phyloP scores from a whole-genome alignment of 2,888 invertebrate genomes.

The Pharmacophagus antenor region DNA sequence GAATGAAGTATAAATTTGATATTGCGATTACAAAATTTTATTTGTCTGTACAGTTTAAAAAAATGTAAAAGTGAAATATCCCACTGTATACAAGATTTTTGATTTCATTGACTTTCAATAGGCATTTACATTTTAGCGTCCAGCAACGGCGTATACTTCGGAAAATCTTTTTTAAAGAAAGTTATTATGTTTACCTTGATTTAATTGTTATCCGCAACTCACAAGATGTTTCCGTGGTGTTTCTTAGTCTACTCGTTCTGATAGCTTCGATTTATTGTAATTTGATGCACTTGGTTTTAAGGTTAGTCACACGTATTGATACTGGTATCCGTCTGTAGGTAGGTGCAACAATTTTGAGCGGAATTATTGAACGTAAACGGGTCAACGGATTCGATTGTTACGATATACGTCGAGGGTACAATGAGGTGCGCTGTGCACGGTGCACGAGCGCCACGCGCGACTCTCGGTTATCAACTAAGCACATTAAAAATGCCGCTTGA shows the following conservation, averaged over 20 bases:
- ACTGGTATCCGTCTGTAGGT: background rate
- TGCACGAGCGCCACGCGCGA: constrained; percentile 63
- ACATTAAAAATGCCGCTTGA: constrained; percentile 63
- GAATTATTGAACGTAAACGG: constrained; percentile 9
- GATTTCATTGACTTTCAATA: background rate
- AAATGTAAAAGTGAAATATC: too few relatives aligned
- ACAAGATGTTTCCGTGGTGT: constrained; percentile 42
- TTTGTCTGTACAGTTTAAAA: too few relatives aligned
- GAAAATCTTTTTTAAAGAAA: constrained; percentile 31
- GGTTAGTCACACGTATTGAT: constrained; percentile 3
- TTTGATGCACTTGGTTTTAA: background rate
- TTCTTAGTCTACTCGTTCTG: constrained; percentile 34
- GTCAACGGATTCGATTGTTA: background rate
- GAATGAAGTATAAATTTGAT: too few relatives aligned
- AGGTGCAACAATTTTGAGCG: constrained; percentile 4
- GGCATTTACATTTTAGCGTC: background rate
- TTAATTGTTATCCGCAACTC: constrained; percentile 50
- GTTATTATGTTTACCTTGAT: constrained; percentile 61
- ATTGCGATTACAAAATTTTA: too few relatives aligned
- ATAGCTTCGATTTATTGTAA: constrained; percentile 24
- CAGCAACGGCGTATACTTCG: background rate
- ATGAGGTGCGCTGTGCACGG: constrained; percentile 41
- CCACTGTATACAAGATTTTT: background rate
- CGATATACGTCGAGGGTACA: constrained; percentile 31
- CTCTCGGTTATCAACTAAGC: constrained; percentile 73